phyloP scores from a whole-genome alignment of 2,113 vertebrate species.

The Megaceryle maxima region DNA sequence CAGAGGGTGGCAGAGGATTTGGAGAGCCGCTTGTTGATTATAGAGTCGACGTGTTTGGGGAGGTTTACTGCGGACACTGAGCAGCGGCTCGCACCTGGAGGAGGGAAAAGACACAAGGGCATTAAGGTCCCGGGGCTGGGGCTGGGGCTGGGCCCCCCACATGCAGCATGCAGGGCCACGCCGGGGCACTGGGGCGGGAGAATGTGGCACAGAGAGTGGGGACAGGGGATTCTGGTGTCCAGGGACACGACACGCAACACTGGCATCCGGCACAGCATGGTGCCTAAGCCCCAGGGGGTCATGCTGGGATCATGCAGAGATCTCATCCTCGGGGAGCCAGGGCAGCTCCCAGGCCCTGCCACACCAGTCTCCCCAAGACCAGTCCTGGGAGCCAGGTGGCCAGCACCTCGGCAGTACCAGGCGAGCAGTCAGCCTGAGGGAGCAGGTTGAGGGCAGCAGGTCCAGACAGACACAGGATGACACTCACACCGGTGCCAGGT shows the following conservation, averaged over 20 bases:
- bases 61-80: constrained; percentile 98
- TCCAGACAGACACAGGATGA: neutral
- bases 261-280: neutral
- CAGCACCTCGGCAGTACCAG: rapidly evolving
- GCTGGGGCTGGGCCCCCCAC: neutral
- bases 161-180: constrained; percentile 61
- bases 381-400: neutral
- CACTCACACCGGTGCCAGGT: neutral
- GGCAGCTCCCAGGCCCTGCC: rapidly evolving
- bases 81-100: constrained; percentile 96
- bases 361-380: neutral
- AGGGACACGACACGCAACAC: neutral
- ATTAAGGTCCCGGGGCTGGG: constrained; percentile 70
- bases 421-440: neutral
- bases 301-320: constrained; percentile 35
- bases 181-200: neutral
- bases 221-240: neutral
- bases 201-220: neutral
- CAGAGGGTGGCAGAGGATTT: constrained; percentile 99
- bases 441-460: neutral
- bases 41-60: constrained; percentile 98
- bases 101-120: constrained; percentile 83
- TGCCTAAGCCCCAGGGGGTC: neutral
- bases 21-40: constrained; percentile 99
- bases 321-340: neutral